Conservation (phyloP, 2,888 invertebrate species). For the Clanis bilineata region DNA sequence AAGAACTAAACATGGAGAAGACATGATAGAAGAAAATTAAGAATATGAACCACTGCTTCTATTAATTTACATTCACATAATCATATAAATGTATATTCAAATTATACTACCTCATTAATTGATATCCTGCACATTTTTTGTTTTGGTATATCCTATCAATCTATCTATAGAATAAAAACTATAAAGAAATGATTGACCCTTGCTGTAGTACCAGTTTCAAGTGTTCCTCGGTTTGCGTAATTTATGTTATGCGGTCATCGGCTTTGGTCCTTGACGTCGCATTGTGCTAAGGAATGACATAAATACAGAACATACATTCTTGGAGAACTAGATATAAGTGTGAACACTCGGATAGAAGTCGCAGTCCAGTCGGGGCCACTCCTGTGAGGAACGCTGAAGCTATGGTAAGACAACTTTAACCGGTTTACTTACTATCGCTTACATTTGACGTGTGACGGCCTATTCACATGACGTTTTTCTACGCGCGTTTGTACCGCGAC, state of each 20-base stretch:
- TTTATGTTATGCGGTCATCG: slow-evolving; percentile 26
- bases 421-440: slow-evolving; percentile 31
- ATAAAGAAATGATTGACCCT: not conserved
- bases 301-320: slow-evolving; percentile 75
- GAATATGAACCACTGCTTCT: too few relatives aligned
- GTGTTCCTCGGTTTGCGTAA: slow-evolving; percentile 32
- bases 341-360: slow-evolving; percentile 55
- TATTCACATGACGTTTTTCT: too few relatives aligned
- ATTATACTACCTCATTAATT: too few relatives aligned
- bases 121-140: too few relatives aligned
- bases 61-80: too few relatives aligned
- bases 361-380: slow-evolving; percentile 59
- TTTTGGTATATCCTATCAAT: too few relatives aligned
- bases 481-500: not conserved
- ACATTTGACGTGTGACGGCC: too few relatives aligned
- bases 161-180: too few relatives aligned
- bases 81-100: too few relatives aligned
- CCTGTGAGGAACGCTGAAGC: slow-evolving; percentile 56
- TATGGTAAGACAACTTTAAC: slow-evolving; percentile 62
- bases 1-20: too few relatives aligned
- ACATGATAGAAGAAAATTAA: too few relatives aligned
- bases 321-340: slow-evolving; percentile 76
- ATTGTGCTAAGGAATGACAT: slow-evolving; percentile 14
- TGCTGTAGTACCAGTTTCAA: not conserved
- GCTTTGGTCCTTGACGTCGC: slow-evolving; percentile 15